These are phyloP conservation scores for Mactra quadrangularis DNA, from an alignment of 1,140 invertebrate genomes.

Conservation along the genomic window DNA sequence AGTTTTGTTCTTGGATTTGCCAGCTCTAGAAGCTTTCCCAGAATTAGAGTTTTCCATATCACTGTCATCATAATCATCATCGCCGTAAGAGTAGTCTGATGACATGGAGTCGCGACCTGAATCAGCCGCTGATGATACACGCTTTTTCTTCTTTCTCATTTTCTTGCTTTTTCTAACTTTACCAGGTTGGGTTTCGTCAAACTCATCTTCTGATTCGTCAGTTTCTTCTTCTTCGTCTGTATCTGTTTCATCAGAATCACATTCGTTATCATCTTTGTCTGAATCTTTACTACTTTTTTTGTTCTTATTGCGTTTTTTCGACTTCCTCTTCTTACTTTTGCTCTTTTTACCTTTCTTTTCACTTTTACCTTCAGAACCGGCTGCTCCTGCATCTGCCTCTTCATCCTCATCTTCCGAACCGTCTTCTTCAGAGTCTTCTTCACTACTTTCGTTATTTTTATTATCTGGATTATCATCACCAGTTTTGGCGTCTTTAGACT, in stretches of 20 bases:
- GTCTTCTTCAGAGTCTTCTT: background rate
- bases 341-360: background rate
- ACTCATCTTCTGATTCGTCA: background rate
- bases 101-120: constrained; percentile 3
- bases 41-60: background rate
- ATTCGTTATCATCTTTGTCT: constrained; percentile 4
- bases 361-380: background rate
- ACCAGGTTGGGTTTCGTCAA: background rate
- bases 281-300: background rate
- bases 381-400: background rate
- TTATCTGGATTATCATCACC: background rate
- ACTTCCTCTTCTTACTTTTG: background rate
- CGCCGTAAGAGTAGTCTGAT: no score
- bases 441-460: background rate
- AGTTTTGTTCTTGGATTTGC: background rate
- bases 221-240: constrained; percentile 2
- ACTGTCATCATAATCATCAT: background rate
- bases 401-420: background rate
- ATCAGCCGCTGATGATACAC: background rate
- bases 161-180: background rate
- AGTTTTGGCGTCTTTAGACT: background rate
- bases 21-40: background rate
- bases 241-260: constrained; percentile 6
- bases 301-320: background rate
- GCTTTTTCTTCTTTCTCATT: background rate